phyloP scores from a whole-genome alignment of 2,113 vertebrate genomes.

The Propithecus coquereli region DNA sequence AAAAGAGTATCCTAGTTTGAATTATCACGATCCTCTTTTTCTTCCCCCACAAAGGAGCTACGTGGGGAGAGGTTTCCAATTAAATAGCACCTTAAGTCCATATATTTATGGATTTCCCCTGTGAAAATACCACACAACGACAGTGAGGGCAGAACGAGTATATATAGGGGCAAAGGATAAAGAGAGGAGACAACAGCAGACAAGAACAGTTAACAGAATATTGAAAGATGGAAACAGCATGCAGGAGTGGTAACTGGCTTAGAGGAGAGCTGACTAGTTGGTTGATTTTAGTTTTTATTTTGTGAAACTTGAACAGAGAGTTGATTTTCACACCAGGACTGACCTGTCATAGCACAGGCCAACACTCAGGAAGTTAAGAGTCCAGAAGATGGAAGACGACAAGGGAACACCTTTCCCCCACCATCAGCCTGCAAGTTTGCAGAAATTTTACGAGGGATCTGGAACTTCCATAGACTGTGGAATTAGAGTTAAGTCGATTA shows the following conservation, averaged over 20 bases:
- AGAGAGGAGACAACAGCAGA: neutral
- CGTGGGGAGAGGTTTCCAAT: neutral
- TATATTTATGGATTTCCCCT: neutral
- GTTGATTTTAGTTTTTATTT: neutral
- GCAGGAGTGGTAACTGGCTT: neutral
- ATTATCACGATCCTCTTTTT: neutral
- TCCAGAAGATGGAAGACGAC: neutral
- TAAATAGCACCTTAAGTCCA: neutral
- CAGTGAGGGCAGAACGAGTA: neutral
- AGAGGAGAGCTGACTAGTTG: neutral
- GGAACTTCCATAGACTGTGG: neutral
- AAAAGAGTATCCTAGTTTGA: neutral
- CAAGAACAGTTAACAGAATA: neutral
- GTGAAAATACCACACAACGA: neutral
- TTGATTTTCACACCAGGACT: neutral
- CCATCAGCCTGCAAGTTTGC: neutral
- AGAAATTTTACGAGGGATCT: neutral
- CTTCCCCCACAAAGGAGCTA: neutral
- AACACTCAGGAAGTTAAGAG: neutral
- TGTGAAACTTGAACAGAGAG: neutral
- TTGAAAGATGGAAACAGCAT: neutral
- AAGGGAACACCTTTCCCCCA: neutral
- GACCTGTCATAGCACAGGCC: no score
- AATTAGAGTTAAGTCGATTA: neutral
- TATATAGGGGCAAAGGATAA: neutral